Conservation (phyloP, 2,888 invertebrate species). For the Fragum sueziense region DNA sequence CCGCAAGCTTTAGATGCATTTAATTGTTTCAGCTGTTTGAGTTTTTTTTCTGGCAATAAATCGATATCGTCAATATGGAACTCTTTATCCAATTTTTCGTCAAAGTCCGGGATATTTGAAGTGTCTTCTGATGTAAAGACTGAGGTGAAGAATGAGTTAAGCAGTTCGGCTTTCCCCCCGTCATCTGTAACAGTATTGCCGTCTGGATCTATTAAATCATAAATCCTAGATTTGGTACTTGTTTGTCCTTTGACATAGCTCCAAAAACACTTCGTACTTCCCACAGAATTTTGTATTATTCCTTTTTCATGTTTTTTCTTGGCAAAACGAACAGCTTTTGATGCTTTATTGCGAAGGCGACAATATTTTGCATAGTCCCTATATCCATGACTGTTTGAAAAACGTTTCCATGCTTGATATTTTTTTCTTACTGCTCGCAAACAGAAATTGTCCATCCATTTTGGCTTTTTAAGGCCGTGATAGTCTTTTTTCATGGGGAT, state of each 20-base stretch:
- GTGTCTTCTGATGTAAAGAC: not conserved
- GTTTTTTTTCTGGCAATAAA: not conserved
- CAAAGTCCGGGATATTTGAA: not conserved
- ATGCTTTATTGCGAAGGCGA: not conserved
- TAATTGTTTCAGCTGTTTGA: not conserved
- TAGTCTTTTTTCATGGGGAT: not conserved
- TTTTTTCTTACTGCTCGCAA: constrained; percentile 3
- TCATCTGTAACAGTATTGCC: not conserved
- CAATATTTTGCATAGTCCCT: constrained; percentile 6
- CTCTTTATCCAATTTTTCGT: not conserved
- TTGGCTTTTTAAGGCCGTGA: not conserved
- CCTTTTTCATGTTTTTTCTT: constrained; percentile 11
- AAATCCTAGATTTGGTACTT: not conserved
- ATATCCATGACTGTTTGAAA: not conserved
- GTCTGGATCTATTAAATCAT: not conserved
- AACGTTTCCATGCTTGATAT: not conserved
- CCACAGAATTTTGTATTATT: not conserved
- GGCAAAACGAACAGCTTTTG: constrained; percentile 1
- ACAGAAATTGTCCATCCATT: constrained; percentile 1
- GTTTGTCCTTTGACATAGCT: not conserved
- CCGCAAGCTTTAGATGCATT: constrained; percentile 3
- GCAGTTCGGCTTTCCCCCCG: not conserved
- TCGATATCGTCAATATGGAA: not conserved
- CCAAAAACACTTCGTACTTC: constrained; percentile 1
- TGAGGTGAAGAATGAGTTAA: not conserved